phyloP scores from a whole-genome alignment of 1,140 invertebrate species.

The Metopolophium dirhodum region DNA sequence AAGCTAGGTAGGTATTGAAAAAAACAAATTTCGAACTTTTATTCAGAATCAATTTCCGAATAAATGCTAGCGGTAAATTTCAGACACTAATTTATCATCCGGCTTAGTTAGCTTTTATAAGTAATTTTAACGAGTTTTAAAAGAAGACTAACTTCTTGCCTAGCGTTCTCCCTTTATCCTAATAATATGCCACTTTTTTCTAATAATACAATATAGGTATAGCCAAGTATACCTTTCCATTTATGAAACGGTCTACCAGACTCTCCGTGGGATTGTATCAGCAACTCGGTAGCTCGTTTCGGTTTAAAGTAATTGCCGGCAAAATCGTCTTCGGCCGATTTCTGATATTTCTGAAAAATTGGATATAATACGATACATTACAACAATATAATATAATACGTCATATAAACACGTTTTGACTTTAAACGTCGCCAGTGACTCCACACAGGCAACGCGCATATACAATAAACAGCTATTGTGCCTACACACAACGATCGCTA shows the following conservation, averaged over 20 bases:
- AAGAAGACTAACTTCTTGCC: background rate
- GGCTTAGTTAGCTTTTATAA: no score
- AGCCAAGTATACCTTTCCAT: constrained; percentile 63
- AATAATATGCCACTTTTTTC: background rate
- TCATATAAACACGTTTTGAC: background rate
- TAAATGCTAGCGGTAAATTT: no score
- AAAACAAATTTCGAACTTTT: no score
- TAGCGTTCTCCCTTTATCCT: background rate
- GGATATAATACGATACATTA: background rate
- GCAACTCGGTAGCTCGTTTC: constrained; percentile 69
- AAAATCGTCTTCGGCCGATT: constrained; percentile 69
- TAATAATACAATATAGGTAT: background rate
- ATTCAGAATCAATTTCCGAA: no score
- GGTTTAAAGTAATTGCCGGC: constrained; percentile 77
- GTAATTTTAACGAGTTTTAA: background rate
- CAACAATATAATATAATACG: no score
- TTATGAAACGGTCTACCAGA: constrained; percentile 65
- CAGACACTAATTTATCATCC: no score
- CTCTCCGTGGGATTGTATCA: constrained; percentile 66
- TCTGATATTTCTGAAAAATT: constrained; percentile 65
- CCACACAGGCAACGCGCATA: no score
- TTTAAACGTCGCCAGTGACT: background rate
- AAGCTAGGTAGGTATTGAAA: no score
- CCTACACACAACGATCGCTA: no score
- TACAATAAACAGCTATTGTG: background rate